Evolutionary conservation across 2,888 invertebrate species (phyloP), one percentile per base, ranked within the genome.

Genomic region (Platynereis dumerilii): DNA sequence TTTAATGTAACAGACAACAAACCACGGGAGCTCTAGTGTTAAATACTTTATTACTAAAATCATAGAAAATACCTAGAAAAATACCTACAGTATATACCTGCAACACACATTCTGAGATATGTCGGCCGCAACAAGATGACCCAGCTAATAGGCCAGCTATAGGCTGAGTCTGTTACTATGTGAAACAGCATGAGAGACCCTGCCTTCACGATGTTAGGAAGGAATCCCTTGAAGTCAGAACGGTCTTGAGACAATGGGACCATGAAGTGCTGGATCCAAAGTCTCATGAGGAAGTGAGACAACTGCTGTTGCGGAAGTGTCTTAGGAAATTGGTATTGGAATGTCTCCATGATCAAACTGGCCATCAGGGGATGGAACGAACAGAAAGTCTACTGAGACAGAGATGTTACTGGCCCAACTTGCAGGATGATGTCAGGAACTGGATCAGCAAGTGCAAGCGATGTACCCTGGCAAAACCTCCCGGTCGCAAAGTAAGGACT

Each of bases 381-480:
- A 42, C 42, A 42, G 42, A 42, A 17, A 42, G 12, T 12, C 42
- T 42, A 17, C 12, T 48, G n/a, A 48, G 48, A 48, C 48, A 48
- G n/a, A 5, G 48, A 12, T 48, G 48, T 22, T 48, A 20, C 48
- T 48, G 48, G 48, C 48, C 48, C 3, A 22, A 22, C 7, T 22
- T 48, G n/a, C 48, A 48, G n/a, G 22, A 48, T 20, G 48, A 48
- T 5, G 48, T 48, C 10, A n/a, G 22, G 22, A 22, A n/a, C 7
- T 48, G 48, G 48, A n/a, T 48, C n/a, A 22, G 20, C n/a, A 3
- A 48, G 20, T 48, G 48, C n/a, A 5, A 48, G 48, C n/a, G 48
- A 20, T 48, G 48, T 22, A 12, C 48, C 48, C 48, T 48, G n/a
- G 48, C 48, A n/a, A 48, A 48, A 48, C 48, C 48, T 12, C 48